Percentiles rank a stretch among this genome's conserved stretches.
phyloP scores from a whole-genome alignment of 2,888 invertebrate species.

The Apodemia duryi region DNA sequence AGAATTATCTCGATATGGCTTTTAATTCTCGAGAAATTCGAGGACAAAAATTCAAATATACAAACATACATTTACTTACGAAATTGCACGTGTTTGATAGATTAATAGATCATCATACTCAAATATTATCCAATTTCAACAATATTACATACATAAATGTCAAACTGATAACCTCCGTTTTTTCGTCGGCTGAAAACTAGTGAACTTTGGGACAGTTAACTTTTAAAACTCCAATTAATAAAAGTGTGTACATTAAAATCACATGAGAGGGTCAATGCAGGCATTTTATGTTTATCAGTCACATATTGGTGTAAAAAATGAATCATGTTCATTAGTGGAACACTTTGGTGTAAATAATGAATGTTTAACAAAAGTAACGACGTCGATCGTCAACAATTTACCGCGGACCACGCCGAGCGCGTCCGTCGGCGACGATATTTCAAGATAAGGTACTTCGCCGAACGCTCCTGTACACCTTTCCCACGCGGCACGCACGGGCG shows the following conservation, averaged over 20 bases:
- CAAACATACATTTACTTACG: no score
- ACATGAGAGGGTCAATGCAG: not conserved
- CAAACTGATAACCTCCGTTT: no score
- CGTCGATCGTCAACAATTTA: constrained; percentile 48
- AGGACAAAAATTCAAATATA: no score
- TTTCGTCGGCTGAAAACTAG: no score
- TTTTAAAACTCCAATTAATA: no score
- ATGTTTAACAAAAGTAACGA: constrained; percentile 30
- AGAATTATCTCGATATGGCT: no score
- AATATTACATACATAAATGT: no score
- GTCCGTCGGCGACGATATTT: constrained; percentile 62
- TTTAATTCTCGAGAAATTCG: no score
- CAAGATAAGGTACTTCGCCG: constrained; percentile 61
- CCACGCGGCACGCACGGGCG: constrained; percentile 44
- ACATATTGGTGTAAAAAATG: not conserved
- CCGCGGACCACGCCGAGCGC: constrained; percentile 33
- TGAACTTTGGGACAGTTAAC: no score
- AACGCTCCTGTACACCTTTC: constrained; percentile 49
- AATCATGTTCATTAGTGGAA: not conserved
- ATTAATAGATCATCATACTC: no score
- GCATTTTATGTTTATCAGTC: not conserved
- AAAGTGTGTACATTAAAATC: not conserved
- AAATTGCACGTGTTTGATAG: no score
- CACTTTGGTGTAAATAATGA: constrained; percentile 7
- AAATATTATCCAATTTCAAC: no score